Base-by-base conservation (phyloP, 2,888 invertebrate genomes). In the Tinea semifulvella region DNA sequence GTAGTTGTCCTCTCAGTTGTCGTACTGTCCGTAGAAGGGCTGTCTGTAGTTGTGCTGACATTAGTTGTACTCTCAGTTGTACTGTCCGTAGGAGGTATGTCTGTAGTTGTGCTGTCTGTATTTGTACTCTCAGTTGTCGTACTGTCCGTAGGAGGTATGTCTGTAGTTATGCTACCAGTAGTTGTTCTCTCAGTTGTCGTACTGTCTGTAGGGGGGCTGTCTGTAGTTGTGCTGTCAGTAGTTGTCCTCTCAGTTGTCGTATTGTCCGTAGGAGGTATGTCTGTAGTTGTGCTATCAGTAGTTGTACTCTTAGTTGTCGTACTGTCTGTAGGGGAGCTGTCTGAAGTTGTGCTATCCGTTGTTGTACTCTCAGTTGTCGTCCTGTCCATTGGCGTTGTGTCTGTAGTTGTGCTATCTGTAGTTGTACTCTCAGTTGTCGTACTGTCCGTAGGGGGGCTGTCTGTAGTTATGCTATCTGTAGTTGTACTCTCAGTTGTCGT, bases 131-230 rank as follows among this genome's bases (percentile, higher is more conserved):
- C 36, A 3, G 16, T 18, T 5, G 16, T 36, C 11, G 36, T 36
- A 25, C 42, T 36, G 8, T 16, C 36, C 4, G 17, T 8, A 25
- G 25, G 25, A 25, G 8, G 8, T 38, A 7, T n/a, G n/a, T 39
- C 16, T 6, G 48, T 47, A 1, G 48, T 46, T 22, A 44, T 35
- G 16, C 3, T 26, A 17, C 51, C 36, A 11, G 43, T 27, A n/a
- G 27, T 27, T 4, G 27, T 27, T 14, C 8, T 11, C 5, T 40
- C 40, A 3, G 19, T 22, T 1, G 50, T 48, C 5, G 48, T 36
- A n/a, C 42, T 38, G 16, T 35, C 44, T 40, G 46, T 47, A 11
- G 46, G 31, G 3, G 36, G 1, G 16, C 14, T 38, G 11, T 16
- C 38, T 16, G 13, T 17, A 14, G 16, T 25, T 19, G 40, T 40